phyloP scores from a whole-genome alignment of 2,113 vertebrate genomes.

The Siniperca chuatsi region DNA sequence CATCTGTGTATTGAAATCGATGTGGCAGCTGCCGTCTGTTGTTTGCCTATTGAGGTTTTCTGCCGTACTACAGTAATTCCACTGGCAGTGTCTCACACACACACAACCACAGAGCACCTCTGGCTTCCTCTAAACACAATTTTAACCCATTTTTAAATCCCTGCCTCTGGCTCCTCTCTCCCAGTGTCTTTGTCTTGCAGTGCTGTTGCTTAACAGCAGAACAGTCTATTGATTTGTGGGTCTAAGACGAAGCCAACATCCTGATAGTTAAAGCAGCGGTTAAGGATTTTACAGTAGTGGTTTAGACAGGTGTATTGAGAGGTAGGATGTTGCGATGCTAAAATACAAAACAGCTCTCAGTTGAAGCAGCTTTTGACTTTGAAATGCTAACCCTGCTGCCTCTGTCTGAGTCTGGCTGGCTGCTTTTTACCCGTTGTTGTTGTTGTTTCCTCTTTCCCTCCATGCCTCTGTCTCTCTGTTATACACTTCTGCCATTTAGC shows the following conservation, averaged over 20 bases:
- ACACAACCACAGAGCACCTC: background rate
- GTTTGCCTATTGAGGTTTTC: conserved; percentile 59
- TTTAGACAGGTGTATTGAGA: conserved; percentile 1
- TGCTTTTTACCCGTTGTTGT: background rate
- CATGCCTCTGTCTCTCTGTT: conserved; percentile 20
- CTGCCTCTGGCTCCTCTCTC: conserved; percentile 12
- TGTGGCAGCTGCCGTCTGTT: conserved; percentile 58
- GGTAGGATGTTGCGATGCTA: background rate
- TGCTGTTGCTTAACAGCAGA: background rate
- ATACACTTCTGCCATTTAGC: conserved; percentile 37
- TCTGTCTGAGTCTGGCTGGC: conserved; percentile 19
- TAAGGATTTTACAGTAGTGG: background rate
- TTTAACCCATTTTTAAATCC: conserved; percentile 49
- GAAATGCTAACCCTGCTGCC: conserved; percentile 13
- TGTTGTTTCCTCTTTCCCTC: background rate
- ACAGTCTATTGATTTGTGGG: conserved; percentile 31
- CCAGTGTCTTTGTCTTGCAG: background rate
- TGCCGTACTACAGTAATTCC: background rate
- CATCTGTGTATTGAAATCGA: conserved; percentile 33
- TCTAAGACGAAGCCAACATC: background rate
- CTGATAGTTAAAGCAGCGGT: conserved; percentile 10
- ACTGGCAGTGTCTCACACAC: conserved; percentile 13
- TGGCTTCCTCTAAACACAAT: conserved; percentile 30
- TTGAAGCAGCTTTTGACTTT: conserved; percentile 1
- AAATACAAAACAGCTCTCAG: conserved; percentile 34